Base-by-base conservation (phyloP, 2,888 invertebrate species). In the Patella ulyssiponensis region DNA sequence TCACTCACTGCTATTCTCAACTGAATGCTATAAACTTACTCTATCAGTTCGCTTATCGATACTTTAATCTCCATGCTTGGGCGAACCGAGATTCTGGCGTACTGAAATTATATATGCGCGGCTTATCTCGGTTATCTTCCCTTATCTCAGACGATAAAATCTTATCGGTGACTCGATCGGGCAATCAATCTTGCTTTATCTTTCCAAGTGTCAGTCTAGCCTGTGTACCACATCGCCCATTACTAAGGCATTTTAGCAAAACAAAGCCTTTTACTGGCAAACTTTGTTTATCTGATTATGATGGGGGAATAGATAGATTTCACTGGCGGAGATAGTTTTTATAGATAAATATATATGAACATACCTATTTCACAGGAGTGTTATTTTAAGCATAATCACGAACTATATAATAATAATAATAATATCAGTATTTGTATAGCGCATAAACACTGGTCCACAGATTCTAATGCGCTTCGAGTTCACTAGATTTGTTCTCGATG, bases 161-260 rank as follows among this genome's bases (percentile, higher is more conserved):
- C 64, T 64, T 64, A 64, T 64, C 64, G 20, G 64, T 64, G 23
- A 64, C 64, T 64, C 64, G 23, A 64, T 64, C 64, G 64, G 64
- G 64, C 64, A 64, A 64, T 64, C 64, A 64, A 64, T 64, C 64
- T 64, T 64, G 23, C 23, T 64, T 64, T 64, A 64, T 64, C 64
- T 64, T 23, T 64, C 64, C 64, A 64, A 64, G 64, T 64, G 64
- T 64, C 64, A 64, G 64, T 64, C 20, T 64, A 64, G 64, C 64
- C 64, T 64, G 64, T 64, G 64, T 64, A 64, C 64, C 64, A 64
- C 64, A 64, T 64, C 20, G 64, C 64, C 64, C 64, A 64, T 64
- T 64, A 64, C 64, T 64, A 23, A 23, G 64, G 20, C 14, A 20
- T 23, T 23, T 23, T 23, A 23, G 20, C 20, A 64, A 64, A 64